phyloP scores from a whole-genome alignment of 2,113 vertebrate species.

The Aegypius monachus region DNA sequence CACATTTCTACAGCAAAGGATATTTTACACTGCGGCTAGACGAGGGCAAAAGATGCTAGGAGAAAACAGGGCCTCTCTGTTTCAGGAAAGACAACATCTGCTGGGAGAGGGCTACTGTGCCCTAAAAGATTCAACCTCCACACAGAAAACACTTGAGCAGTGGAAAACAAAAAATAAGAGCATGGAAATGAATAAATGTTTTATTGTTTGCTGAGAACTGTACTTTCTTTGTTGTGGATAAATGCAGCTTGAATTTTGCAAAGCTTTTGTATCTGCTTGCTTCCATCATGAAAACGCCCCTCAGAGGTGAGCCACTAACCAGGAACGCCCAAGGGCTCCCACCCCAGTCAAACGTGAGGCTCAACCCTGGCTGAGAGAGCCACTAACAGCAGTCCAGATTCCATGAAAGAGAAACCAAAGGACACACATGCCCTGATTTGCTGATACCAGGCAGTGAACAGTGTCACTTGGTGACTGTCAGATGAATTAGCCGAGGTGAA shows the following conservation, averaged over 20 bases:
- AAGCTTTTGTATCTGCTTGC: not conserved
- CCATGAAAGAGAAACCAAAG: not conserved
- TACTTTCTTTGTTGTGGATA: not conserved
- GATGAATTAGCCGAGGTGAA: not conserved
- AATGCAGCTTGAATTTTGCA: not conserved
- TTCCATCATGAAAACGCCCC: not conserved
- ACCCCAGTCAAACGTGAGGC: not conserved
- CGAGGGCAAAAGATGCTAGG: not conserved
- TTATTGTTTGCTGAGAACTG: not conserved
- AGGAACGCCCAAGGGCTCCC: not conserved
- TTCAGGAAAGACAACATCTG: not conserved
- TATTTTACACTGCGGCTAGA: not conserved
- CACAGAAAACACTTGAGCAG: not conserved
- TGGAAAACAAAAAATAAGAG: not conserved
- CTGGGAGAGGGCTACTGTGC: not conserved
- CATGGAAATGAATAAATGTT: not conserved
- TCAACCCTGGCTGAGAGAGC: fast-evolving
- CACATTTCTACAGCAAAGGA: not conserved
- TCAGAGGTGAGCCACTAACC: not conserved
- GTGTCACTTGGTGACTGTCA: not conserved
- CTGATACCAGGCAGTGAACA: not conserved
- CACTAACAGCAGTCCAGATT: not conserved
- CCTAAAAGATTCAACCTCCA: not conserved
- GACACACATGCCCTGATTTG: fast-evolving
- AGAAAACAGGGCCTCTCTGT: not conserved